Evolutionary conservation across 2,888 invertebrate genomes (phyloP).

Genomic region (Apodemia hepburni): DNA sequence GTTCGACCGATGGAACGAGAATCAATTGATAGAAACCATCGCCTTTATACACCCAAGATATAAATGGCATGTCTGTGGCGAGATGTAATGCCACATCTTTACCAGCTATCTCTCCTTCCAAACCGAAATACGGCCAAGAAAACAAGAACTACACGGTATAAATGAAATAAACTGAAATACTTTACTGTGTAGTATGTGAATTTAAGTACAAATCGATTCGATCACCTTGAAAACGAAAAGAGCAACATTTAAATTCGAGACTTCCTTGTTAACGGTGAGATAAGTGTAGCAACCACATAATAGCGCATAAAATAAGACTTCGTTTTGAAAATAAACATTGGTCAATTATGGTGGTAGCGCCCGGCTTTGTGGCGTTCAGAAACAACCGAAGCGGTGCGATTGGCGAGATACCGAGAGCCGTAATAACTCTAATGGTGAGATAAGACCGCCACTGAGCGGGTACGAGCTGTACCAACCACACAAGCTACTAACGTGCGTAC

Average conservation of each 20-base stretch:
- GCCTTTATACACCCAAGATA: too few species aligned
- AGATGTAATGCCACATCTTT: too few species aligned
- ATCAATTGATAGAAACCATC: too few species aligned
- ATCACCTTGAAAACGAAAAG: slow-evolving; percentile 19
- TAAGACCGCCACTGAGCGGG: slow-evolving; percentile 67
- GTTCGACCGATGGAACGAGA: too few species aligned
- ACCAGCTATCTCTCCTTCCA: too few species aligned
- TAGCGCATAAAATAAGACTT: slow-evolving; percentile 67
- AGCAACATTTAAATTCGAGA: slow-evolving; percentile 38
- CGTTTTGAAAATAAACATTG: slow-evolving; percentile 73
- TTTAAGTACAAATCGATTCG: neutral
- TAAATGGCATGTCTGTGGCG: too few species aligned
- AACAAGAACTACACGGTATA: neutral
- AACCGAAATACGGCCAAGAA: too few species aligned
- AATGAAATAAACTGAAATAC: neutral
- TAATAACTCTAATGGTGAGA: slow-evolving; percentile 79
- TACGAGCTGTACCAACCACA: slow-evolving; percentile 49
- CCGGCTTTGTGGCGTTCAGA: slow-evolving; percentile 67
- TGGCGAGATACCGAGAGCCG: slow-evolving; percentile 69
- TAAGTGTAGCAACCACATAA: slow-evolving; percentile 52
- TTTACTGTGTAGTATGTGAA: neutral
- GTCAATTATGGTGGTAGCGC: slow-evolving; percentile 74
- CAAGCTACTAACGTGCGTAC: slow-evolving; percentile 45
- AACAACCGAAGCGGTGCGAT: slow-evolving; percentile 79
- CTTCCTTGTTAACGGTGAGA: slow-evolving; percentile 43